Evolutionary conservation across 2,888 invertebrate species (phyloP), one percentile per base, ranked within the genome.

Genomic region (Apomyelois bistriatella): DNA sequence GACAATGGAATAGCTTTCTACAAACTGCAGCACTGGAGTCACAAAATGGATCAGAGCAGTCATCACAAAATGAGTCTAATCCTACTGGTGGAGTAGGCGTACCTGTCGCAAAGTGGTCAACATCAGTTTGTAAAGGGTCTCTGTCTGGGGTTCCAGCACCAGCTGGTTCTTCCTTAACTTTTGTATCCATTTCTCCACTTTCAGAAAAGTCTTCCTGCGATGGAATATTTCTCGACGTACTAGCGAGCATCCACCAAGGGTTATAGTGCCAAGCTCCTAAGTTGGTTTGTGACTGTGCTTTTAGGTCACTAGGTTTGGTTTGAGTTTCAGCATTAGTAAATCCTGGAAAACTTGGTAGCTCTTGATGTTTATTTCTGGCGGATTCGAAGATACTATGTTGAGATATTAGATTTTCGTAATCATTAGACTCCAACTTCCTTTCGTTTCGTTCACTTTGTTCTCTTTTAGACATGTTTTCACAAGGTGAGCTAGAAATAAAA

Each of bases 201-300:
- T 91, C 91, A 17, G 85, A 79, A 64, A 79, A 91, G 55, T 90
- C 89, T 59, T 89, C 87, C 58, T 90, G 90, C 1, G 86, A 81
- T 2, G 87, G 85, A 50, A 85, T 76, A 68, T 78, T 85, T 43
- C 90, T 76, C 7, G 91, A 91, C 1, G 91, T 90, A 58, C 90
- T 82, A 15, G 91, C 91, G 30, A 91, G 75, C 91, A 91, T 91
- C 91, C 90, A 91, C 90, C 91, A 91, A 22, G 91, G 91, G 55
- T 90, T 91, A 62, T 91, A 91, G 60, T 90, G 91, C 91, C 91
- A 91, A 53, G 90, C 74, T 35, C 89, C 87, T 48, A 91, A 63
- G 35, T 83, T 80, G 28, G 87, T 68, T 52, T 90, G 90, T 15
- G 79, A 57, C 61, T 86, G 88, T 53, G 77, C 79, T 65, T 88